Evolutionary conservation across 30 jellyfish, hydroid and myxozoan genomes (phyloP), one percentile per base, ranked within the genome.

Genomic region (Cassiopea xamachana): DNA sequence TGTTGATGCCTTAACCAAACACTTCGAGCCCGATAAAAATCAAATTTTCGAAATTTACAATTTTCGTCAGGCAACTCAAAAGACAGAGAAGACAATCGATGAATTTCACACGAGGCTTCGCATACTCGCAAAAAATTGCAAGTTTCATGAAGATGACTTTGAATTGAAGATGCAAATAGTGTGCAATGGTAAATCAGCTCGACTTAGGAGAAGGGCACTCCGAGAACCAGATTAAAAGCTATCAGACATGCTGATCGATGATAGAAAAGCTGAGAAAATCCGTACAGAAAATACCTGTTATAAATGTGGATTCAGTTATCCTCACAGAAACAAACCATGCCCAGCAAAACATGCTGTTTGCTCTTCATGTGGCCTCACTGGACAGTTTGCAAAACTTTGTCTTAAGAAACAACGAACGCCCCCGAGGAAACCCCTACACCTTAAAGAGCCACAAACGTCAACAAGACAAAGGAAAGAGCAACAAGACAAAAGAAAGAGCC

Each of bases 341-440:
- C 91, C 91, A 27, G 91, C 91, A 44, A 82, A 82, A 82, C 91
- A 61, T 44, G 73, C 91, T 10, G 87, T 73, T 80, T 80, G 89
- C 80, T 67, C 89, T 80, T 60, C 89, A 80, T 80, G 89, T 80
- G 89, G 89, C 89, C 48, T 80, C 77, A 80, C 77, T 80, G 89
- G 80, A 59, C 89, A 80, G 50, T 80, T 80, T 87, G 82, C 81
- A 46, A 51, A 79, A 87, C 89, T 79, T 68, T 48, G 80, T 59
- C 81, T 69, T 62, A 69, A 7, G 94, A 69, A 27, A 77, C 83
- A 87, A 64, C 71, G 75, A 77, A 77, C 48, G 87, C 87, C 75
- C 58, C 87, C 15, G 87, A 77, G 87, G 87, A 77, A 77, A 48
- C 87, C 87, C 72, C 51, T 73, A 19, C 81, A 73, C 18, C 39